phyloP scores from a whole-genome alignment of 92 coral and sea anemone species.

The Desmophyllum pertusum region DNA sequence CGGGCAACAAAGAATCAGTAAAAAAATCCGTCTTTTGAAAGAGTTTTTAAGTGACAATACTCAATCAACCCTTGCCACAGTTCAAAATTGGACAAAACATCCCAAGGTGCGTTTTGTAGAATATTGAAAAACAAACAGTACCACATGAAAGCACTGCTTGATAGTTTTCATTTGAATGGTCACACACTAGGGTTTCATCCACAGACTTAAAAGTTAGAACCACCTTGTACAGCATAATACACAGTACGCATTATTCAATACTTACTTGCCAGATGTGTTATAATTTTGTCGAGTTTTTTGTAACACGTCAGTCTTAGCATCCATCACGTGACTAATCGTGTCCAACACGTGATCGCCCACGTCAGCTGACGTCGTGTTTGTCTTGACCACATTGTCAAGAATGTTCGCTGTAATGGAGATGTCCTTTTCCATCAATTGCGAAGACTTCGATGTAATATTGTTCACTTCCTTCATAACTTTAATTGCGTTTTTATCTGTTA shows the following conservation, averaged over 20 bases:
- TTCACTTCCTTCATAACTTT: constrained; percentile 79
- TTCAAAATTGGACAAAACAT: background rate
- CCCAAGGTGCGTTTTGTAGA: too few relatives aligned
- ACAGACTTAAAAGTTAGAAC: background rate
- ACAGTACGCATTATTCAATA: background rate
- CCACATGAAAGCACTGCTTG: background rate
- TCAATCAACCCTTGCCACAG: too few relatives aligned
- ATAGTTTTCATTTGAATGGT: background rate
- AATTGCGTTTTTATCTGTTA: constrained; percentile 76
- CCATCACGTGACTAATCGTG: constrained; percentile 95
- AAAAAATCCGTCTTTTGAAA: too few relatives aligned
- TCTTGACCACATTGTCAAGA: constrained; percentile 79
- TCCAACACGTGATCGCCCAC: constrained; percentile 88
- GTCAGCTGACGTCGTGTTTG: constrained; percentile 73
- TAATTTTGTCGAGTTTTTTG: constrained; percentile 69
- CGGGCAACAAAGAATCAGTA: background rate
- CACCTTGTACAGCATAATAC: background rate
- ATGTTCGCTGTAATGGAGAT: constrained; percentile 86
- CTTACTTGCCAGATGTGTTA: constrained; percentile 88
- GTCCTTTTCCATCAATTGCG: constrained; percentile 71
- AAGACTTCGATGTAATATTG: constrained; percentile 74
- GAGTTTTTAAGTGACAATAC: too few relatives aligned
- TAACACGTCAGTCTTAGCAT: constrained; percentile 71
- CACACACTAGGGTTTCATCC: constrained; percentile 1
- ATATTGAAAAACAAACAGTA: background rate